Conservation (phyloP, 2,113 vertebrate genomes). For the Ancistrus triradiatus region DNA sequence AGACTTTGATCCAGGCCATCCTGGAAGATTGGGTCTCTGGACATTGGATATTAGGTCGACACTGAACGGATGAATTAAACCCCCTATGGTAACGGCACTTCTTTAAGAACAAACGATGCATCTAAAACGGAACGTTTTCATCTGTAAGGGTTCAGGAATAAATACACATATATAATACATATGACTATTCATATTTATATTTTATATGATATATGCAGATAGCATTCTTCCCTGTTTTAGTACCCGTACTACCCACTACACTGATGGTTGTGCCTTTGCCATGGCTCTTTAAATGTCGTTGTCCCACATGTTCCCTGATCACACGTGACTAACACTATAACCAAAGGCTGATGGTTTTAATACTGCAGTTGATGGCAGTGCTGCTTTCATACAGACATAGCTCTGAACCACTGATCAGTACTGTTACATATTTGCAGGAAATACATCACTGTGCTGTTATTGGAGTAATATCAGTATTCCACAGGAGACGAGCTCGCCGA, state of each 20-base stretch:
- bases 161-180: conserved; percentile 59
- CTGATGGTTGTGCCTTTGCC: conserved; percentile 2
- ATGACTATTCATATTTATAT: conserved; percentile 59
- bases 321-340: conserved; percentile 15
- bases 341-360: too few relatives aligned
- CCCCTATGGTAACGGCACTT: conserved; percentile 4
- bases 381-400: conserved; percentile 14
- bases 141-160: conserved; percentile 59
- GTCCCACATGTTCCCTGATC: background rate
- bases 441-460: conserved; percentile 3
- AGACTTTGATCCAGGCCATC: background rate
- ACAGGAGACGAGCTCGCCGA: conserved; percentile 42
- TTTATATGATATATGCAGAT: conserved; percentile 51
- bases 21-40: background rate
- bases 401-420: background rate
- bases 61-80: background rate
- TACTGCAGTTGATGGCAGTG: conserved; percentile 24
- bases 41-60: conserved; percentile 10
- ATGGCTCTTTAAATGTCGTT: conserved; percentile 6
- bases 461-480: conserved; percentile 39
- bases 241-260: conserved; percentile 47
- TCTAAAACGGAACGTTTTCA: conserved; percentile 13
- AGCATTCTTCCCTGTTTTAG: conserved; percentile 52
- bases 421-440: conserved; percentile 2
- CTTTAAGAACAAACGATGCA: background rate